Conservation (phyloP, 2,113 vertebrate genomes). For the Lonchura striata region DNA sequence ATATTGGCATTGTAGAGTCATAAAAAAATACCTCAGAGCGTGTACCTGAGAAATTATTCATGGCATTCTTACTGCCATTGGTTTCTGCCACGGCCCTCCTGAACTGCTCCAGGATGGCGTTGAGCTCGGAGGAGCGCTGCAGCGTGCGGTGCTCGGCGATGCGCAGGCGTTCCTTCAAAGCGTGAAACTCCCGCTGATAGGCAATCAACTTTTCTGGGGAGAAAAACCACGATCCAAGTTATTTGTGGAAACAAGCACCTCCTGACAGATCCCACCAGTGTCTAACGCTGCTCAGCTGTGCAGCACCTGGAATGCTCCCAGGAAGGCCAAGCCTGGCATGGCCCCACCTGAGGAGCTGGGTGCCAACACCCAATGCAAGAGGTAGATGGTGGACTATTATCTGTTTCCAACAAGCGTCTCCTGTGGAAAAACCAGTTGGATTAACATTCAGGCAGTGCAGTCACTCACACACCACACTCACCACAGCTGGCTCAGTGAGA, state of each 20-base stretch:
- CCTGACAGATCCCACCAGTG: neutral
- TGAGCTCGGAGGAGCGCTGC: conserved; percentile 94
- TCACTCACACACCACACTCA: neutral
- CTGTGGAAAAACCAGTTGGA: neutral
- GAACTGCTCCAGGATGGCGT: conserved; percentile 91
- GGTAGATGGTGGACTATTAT: neutral
- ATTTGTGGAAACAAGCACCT: neutral
- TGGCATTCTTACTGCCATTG: conserved; percentile 87
- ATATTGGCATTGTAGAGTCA: neutral
- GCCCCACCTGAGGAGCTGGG: neutral
- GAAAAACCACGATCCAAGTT: neutral
- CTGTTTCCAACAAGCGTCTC: neutral
- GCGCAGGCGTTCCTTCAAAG: conserved; percentile 92
- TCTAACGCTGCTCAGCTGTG: neutral
- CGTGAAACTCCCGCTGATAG: conserved; percentile 95
- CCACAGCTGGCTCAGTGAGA: neutral
- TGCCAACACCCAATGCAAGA: neutral
- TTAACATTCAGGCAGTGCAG: neutral
- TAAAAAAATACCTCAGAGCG: neutral
- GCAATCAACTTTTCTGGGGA: conserved; percentile 90
- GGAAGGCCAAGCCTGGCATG: neutral
- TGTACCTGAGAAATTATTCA: conserved; percentile 90
- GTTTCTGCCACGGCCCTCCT: conserved; percentile 88
- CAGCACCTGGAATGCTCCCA: neutral
- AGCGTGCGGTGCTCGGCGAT: conserved; percentile 93